These are phyloP conservation scores for Amphipyra tragopoginis DNA, from an alignment of 2,888 invertebrate genomes.

Conservation along the genomic window DNA sequence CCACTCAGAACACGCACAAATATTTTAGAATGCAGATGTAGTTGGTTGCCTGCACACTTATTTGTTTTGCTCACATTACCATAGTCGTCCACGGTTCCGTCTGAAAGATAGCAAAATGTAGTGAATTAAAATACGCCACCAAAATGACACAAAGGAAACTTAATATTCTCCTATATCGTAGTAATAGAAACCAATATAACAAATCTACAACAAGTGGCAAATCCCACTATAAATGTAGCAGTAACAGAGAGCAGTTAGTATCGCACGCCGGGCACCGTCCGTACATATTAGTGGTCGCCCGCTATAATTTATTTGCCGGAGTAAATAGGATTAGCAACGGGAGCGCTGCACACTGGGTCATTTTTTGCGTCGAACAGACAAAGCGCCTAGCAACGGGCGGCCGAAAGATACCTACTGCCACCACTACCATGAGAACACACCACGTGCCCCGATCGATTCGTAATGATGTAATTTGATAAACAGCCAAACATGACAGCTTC, in stretches of 20 bases:
- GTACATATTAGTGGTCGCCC: slow-evolving; percentile 74
- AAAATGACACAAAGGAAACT: slow-evolving; percentile 35
- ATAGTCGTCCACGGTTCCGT: no score
- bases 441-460: slow-evolving; percentile 48
- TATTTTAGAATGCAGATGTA: no score
- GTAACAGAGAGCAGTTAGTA: slow-evolving; percentile 64
- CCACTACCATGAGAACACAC: slow-evolving; percentile 32
- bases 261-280: slow-evolving; percentile 69
- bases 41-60: no score
- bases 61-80: no score
- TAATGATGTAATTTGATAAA: slow-evolving; percentile 47
- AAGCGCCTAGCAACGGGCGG: slow-evolving; percentile 62
- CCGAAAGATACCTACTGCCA: slow-evolving; percentile 39
- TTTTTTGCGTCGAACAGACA: slow-evolving; percentile 77
- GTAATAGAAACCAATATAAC: slow-evolving; percentile 58
- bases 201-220: slow-evolving; percentile 70
- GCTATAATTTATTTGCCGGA: slow-evolving; percentile 83
- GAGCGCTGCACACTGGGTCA: slow-evolving; percentile 77
- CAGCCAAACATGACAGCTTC: slow-evolving; percentile 22
- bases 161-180: slow-evolving; percentile 26
- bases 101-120: neutral
- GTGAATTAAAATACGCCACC: slow-evolving; percentile 21
- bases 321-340: slow-evolving; percentile 87
- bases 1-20: no score
- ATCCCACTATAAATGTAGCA: slow-evolving; percentile 67